These are phyloP conservation scores for Serilophus lunatus DNA, from an alignment of 2,113 vertebrate species.

Conservation along the genomic window DNA sequence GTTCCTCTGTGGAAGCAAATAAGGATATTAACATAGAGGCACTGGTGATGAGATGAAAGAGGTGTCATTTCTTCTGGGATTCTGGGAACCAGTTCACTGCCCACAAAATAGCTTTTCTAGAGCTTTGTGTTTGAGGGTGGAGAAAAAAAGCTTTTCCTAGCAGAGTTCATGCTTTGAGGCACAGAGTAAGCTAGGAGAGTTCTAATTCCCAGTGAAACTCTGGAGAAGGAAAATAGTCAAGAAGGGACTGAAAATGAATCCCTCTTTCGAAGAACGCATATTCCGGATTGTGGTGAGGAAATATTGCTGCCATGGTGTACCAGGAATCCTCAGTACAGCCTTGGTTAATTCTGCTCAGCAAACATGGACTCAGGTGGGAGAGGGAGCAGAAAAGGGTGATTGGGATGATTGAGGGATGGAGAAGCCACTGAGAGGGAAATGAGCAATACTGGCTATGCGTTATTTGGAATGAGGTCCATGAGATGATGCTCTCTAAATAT, in stretches of 20 bases:
- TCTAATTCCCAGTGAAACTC: neutral
- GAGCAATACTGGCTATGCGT: neutral
- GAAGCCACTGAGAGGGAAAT: neutral
- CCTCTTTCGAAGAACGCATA: neutral
- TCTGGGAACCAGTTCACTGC: neutral
- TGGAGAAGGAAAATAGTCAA: neutral
- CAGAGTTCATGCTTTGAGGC: neutral
- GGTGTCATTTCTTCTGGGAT: neutral
- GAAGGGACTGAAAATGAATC: neutral
- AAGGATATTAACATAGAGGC: neutral
- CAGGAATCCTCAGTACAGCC: neutral
- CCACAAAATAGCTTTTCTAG: neutral
- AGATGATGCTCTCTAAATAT: neutral
- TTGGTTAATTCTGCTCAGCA: neutral
- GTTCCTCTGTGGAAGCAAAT: neutral
- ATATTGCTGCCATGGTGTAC: rapidly evolving
- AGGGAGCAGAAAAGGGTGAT: neutral
- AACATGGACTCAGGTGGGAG: neutral
- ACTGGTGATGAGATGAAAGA: neutral
- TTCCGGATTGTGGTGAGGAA: neutral
- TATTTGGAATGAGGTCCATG: neutral
- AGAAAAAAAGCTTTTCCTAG: neutral
- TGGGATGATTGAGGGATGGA: neutral
- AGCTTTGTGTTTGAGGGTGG: neutral
- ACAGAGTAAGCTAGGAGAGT: neutral